Evolutionary conservation across 2,113 vertebrate species (phyloP), one percentile per base, ranked within the genome.

Genomic region (Neolamprologus hecqui): DNA sequence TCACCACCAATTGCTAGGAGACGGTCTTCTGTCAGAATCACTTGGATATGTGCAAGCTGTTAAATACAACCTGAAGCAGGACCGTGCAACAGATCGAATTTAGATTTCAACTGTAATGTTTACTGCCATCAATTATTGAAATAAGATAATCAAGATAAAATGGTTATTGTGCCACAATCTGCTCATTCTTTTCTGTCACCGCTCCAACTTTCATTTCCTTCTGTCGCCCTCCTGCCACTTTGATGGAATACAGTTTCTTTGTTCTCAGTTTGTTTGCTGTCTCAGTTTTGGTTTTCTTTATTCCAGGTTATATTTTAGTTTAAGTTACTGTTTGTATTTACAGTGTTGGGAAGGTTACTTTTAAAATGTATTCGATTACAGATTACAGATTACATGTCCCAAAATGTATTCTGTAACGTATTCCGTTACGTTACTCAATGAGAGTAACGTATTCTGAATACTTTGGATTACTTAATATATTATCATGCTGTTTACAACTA

Each of bases 371-470:
- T 45, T 45, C 42, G 2, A 14, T 45, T 45, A 42, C 40, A 45
- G 42, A 45, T 0, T 6, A 42, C 40, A 3, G 40, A 42, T 0
- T 42, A 42, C 40, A 14, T 45, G 42, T 12, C 42, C 42, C 42
- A 14, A 45, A 45, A 45, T 45, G 42, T 45, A 45, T 45, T 14
- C 42, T 45, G 42, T 45, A 14, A 45, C 12, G 3, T 45, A 45
- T 45, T 45, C 3, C 2, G 6, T 45, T 14, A 42, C 2, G 5
- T 42, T 42, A 42, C 40, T 42, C 5, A 42, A 42, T 13, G 40
- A 42, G 1, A 42, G 40, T 42, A 42, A 42, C 12, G 3, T 42
- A 14, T 42, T 42, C 5, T 13, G 40, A 13, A 42, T 42, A 42
- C 40, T 42, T 42, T 42, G 40, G 12, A 13, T 42, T 42, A 42